Evolutionary conservation across 1,140 invertebrate genomes (phyloP).

Genomic region (Drosophila asahinai): DNA sequence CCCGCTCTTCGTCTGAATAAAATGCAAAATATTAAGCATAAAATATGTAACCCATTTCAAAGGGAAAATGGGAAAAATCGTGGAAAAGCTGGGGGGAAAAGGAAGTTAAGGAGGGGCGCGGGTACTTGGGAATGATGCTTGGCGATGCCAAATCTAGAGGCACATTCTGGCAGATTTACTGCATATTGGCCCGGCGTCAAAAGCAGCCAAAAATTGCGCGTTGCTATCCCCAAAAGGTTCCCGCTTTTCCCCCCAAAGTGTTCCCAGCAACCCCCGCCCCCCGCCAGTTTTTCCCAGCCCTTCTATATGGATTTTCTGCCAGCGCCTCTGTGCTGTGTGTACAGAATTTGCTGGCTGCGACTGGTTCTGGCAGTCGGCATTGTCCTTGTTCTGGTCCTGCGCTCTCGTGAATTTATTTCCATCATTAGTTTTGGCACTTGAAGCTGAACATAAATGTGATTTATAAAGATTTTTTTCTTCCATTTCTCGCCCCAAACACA

Average conservation of each 20-base stretch:
- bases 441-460: slow-evolving; percentile 80
- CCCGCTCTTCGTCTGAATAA: slow-evolving; percentile 51
- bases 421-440: slow-evolving; percentile 84
- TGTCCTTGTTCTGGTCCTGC: slow-evolving; percentile 63
- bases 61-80: slow-evolving; percentile 34
- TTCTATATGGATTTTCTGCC: slow-evolving; percentile 17
- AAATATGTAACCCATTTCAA: slow-evolving; percentile 84
- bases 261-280: neutral
- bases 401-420: slow-evolving; percentile 79
- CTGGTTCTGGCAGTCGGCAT: slow-evolving; percentile 70
- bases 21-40: slow-evolving; percentile 85
- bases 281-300: slow-evolving; percentile 1
- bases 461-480: slow-evolving; percentile 65
- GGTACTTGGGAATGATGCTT: slow-evolving; percentile 49
- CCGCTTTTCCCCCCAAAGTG: slow-evolving; percentile 1
- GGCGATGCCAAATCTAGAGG: slow-evolving; percentile 82
- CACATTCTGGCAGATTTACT: slow-evolving; percentile 85
- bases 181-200: slow-evolving; percentile 84
- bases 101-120: neutral
- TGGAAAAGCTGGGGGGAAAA: neutral
- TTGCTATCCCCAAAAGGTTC: slow-evolving; percentile 50
- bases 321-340: slow-evolving; percentile 12
- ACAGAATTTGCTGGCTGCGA: slow-evolving; percentile 51
- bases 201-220: slow-evolving; percentile 79
- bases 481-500: slow-evolving; percentile 5